These are phyloP conservation scores for Dipodomys ordii DNA, from an alignment of 2,113 vertebrate species.

Conservation along the genomic window DNA sequence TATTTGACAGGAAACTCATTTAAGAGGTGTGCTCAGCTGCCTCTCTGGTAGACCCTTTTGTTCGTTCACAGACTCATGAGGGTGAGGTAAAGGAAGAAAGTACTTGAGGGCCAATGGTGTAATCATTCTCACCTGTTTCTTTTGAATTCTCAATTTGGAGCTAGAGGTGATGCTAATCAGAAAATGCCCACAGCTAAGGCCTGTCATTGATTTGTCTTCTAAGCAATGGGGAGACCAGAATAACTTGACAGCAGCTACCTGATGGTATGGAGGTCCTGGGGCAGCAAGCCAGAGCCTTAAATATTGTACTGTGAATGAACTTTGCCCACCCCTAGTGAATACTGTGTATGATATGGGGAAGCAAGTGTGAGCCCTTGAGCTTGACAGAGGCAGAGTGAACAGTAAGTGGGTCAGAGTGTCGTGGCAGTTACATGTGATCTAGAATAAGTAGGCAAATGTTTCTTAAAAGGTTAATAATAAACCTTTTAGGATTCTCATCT, in stretches of 20 bases:
- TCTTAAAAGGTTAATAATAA: neutral
- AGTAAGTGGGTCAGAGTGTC: no score
- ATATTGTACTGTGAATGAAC: no score
- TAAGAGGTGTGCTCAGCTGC: neutral
- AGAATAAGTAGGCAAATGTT: neutral
- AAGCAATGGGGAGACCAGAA: neutral
- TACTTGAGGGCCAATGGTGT: neutral
- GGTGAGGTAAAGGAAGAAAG: neutral
- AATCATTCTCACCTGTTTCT: neutral
- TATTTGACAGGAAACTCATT: neutral
- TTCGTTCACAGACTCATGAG: neutral
- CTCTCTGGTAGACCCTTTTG: neutral
- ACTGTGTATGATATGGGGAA: neutral
- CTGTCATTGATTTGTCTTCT: neutral
- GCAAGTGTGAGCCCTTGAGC: neutral
- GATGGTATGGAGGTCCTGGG: neutral
- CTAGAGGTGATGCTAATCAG: neutral
- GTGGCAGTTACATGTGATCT: neutral
- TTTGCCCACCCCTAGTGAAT: neutral
- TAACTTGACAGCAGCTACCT: neutral
- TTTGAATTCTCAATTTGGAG: neutral
- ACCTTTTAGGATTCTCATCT: neutral
- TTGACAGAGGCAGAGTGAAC: neutral
- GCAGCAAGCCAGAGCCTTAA: no score
- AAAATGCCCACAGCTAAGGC: neutral